Base-by-base conservation (phyloP, 2,888 invertebrate species). In the Drosophila limbata region DNA sequence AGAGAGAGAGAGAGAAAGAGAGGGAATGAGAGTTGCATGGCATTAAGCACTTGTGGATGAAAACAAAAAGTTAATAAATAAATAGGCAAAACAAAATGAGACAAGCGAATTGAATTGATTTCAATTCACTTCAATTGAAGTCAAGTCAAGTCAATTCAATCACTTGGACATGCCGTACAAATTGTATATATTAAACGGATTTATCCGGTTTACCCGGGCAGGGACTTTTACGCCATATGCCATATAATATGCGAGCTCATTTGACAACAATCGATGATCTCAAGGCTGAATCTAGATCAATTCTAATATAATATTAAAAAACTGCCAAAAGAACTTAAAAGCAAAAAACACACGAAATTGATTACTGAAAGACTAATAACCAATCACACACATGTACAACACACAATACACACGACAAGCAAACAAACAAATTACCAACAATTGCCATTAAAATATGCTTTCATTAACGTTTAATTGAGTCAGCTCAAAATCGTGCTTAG, bases 401-500 rank as follows among this genome's bases (percentile, higher is more conserved):
- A 28, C 28, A 75, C 45, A 59, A 13, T 9, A 28, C 28, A 75
- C 45, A 55, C 48, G 50, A 66, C 62, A 77, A 57, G 63, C 55
- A 52, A 72, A 57, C 59, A 67, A 72, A 79, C 81, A 79, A 79
- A 79, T 84, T 78, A 61, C 64, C 68, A 82, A 85, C 70, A 79
- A 75, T 85, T 82, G 56, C 60, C 65, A 72, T 75, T 79, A 56
- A 79, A 81, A 64, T 84, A 71, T 71, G 74, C 74, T 84, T 77
- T 69, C 81, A 81, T 81, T 84, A 81, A 55, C 75, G 53, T 69
- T 75, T 81, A 78, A 84, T 81, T 84, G 82, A 67, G 67, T 67
- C 52, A 50, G 42, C 11, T 15, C 28, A 56, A 45, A 47, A 37
- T 15, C 35, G 37, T n/a, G 44, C 35, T 11, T 56, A 35, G 55